Percentiles rank a stretch among this genome's conserved stretches.
Conservation (phyloP, 2,888 invertebrate species). For the Phyllotreta cruciferae region DNA sequence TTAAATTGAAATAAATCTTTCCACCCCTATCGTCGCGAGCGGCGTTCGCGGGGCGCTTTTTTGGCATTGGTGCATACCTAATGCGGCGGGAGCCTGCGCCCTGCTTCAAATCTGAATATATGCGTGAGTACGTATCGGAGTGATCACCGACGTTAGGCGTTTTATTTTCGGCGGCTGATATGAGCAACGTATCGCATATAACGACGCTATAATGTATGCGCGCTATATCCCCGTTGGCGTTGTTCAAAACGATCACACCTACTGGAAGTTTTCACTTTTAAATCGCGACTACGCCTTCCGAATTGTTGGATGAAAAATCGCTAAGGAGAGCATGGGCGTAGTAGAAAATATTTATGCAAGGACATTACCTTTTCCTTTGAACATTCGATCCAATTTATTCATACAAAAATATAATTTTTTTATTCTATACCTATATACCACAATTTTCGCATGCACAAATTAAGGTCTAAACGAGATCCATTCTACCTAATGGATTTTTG, state of each 20-base stretch:
- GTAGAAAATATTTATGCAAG: too few species aligned
- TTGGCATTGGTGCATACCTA: conserved; percentile 63
- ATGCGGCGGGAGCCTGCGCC: conserved; percentile 58
- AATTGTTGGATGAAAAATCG: neutral
- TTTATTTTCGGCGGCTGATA: conserved; percentile 17
- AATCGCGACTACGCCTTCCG: conserved; percentile 19
- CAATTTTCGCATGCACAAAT: neutral
- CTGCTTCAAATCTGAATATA: conserved; percentile 56
- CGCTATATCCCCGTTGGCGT: conserved; percentile 12
- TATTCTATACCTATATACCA: neutral
- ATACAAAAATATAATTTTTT: too few species aligned
- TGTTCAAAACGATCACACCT: conserved; percentile 14
- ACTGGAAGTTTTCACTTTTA: conserved; percentile 26
- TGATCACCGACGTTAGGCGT: conserved; percentile 12
- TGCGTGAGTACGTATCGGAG: conserved; percentile 44
- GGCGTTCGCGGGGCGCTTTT: conserved; percentile 45
- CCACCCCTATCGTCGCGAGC: conserved; percentile 50
- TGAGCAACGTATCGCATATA: conserved; percentile 23
- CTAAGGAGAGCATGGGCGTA: too few species aligned
- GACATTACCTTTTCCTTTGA: too few species aligned
- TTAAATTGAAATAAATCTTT: conserved; percentile 58
- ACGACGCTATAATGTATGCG: conserved; percentile 21
- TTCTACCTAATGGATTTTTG: neutral
- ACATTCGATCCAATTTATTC: too few species aligned
- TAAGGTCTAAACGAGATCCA: neutral